Evolutionary conservation across 2,113 vertebrate genomes (phyloP).

Genomic region (Albula glossodonta): DNA sequence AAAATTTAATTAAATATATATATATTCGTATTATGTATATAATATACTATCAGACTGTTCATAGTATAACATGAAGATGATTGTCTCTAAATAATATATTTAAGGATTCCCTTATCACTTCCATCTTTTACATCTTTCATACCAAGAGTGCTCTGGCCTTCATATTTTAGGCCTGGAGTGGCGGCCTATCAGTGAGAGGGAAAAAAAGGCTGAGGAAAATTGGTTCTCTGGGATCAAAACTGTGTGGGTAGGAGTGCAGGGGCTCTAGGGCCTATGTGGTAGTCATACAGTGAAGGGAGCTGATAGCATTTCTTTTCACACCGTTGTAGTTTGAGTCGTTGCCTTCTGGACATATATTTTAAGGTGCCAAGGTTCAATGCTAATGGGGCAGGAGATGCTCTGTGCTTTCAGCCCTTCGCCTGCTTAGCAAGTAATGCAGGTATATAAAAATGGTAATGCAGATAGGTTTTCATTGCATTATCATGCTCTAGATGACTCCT

Average conservation of each 20-base stretch:
- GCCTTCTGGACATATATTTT: not conserved
- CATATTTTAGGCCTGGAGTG: not conserved
- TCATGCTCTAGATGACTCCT: not conserved
- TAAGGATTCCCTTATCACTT: not conserved
- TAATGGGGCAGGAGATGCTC: too few species aligned
- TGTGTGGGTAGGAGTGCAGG: not conserved
- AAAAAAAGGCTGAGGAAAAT: not conserved
- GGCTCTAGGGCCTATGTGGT: too few species aligned
- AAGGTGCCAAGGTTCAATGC: not conserved
- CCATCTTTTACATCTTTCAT: not conserved
- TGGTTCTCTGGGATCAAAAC: not conserved
- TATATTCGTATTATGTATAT: too few species aligned
- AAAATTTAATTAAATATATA: too few species aligned
- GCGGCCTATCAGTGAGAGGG: not conserved
- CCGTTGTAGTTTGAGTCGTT: not conserved
- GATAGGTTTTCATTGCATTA: not conserved
- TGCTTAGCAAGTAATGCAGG: not conserved
- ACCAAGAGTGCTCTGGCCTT: not conserved
- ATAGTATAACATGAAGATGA: too few species aligned
- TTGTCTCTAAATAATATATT: not conserved
- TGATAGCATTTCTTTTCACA: not conserved
- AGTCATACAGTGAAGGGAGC: too few species aligned
- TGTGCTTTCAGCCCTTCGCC: too few species aligned
- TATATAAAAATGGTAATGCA: not conserved
- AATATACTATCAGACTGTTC: too few species aligned